Conservation (phyloP, 2,888 invertebrate genomes). For the Drosophila bunnanda region DNA sequence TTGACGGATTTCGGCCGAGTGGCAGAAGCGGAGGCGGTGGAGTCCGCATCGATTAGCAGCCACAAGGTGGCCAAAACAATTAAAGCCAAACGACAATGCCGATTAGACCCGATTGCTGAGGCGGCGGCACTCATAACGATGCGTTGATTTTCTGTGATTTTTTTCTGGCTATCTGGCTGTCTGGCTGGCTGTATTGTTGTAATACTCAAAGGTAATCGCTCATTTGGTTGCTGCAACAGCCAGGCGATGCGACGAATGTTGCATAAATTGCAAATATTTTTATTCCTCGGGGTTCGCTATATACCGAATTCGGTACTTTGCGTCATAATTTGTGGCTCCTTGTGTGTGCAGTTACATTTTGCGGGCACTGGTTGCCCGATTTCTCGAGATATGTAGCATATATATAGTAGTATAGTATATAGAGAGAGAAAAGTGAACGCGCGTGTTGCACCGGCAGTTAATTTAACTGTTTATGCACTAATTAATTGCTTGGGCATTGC, state of each 20-base stretch:
- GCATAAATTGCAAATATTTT: conserved; percentile 62
- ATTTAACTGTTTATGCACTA: conserved; percentile 83
- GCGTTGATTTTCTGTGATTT: conserved; percentile 49
- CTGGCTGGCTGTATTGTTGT: conserved; percentile 33
- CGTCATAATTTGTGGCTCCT: conserved; percentile 41
- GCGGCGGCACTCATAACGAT: conserved; percentile 56
- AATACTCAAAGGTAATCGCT: conserved; percentile 38
- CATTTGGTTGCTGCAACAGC: conserved; percentile 46
- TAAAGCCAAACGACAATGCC: conserved; percentile 53
- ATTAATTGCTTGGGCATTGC: conserved; percentile 74
- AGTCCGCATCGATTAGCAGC: conserved; percentile 38
- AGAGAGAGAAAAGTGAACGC: conserved; percentile 74
- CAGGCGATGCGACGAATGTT: conserved; percentile 48
- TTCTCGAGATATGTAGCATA: conserved; percentile 22
- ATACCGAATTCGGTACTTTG: conserved; percentile 51
- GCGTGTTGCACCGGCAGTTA: conserved; percentile 67
- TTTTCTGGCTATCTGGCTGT: neutral
- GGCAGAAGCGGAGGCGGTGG: conserved; percentile 13
- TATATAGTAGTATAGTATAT: neutral
- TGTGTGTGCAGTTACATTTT: conserved; percentile 37
- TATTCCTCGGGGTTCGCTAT: conserved; percentile 38
- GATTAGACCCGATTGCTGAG: conserved; percentile 57
- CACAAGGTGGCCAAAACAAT: conserved; percentile 66
- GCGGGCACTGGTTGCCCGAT: conserved; percentile 9
- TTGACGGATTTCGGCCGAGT: conserved; percentile 55